A percentile compares a stretch with the other conserved stretches of the same genome.
These are phyloP conservation scores for Lymantria monacha DNA, from an alignment of 2,888 invertebrate genomes.

Conservation along the genomic window DNA sequence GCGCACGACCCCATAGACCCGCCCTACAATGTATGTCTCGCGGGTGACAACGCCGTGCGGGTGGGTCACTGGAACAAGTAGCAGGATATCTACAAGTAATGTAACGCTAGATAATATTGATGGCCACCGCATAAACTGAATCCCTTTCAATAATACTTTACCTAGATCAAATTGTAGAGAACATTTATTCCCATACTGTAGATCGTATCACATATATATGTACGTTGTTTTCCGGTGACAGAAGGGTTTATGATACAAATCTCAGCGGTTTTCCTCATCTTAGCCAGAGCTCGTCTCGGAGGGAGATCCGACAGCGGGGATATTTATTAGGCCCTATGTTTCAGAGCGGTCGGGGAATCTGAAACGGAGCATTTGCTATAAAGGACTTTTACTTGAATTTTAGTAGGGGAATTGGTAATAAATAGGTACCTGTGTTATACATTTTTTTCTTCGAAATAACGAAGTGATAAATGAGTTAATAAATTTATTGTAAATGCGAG, in stretches of 20 bases:
- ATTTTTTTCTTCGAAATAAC: background rate
- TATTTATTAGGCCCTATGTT: slow-evolving; percentile 56
- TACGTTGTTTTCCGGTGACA: slow-evolving; percentile 51
- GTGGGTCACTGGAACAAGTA: no score
- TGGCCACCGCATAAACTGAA: no score
- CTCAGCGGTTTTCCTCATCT: slow-evolving; percentile 54
- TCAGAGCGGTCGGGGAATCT: slow-evolving; percentile 40
- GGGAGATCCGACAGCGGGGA: slow-evolving; percentile 52
- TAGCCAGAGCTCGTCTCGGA: slow-evolving; percentile 39
- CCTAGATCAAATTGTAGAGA: slow-evolving; percentile 13
- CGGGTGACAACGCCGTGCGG: no score
- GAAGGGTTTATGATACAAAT: slow-evolving; percentile 59
- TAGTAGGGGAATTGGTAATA: slow-evolving; percentile 27
- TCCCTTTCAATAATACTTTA: no score
- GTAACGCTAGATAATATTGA: no score
- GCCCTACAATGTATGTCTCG: no score
- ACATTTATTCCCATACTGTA: slow-evolving; percentile 25
- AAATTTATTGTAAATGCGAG: no score
- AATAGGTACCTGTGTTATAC: slow-evolving; percentile 22
- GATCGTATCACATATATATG: slow-evolving; percentile 37
- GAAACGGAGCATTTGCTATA: slow-evolving; percentile 29
- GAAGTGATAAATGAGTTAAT: no score
- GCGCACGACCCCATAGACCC: no score
- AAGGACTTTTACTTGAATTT: slow-evolving; percentile 31
- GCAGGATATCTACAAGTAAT: no score